Conservation (phyloP, 2,113 vertebrate species). For the Falcunculus frontatus region DNA sequence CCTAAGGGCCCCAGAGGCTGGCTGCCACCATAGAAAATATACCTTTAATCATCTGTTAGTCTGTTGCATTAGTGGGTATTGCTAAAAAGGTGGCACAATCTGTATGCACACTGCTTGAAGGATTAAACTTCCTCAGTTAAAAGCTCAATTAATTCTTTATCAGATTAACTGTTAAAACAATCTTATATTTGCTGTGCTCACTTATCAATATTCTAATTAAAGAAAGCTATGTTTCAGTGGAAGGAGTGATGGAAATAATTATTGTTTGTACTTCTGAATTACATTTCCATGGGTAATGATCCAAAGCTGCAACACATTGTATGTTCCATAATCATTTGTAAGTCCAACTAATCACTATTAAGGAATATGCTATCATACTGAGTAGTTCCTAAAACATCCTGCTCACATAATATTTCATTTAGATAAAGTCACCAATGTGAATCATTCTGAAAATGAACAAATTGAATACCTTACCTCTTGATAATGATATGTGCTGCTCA, state of each 20-base stretch:
- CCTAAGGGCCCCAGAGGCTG: not conserved
- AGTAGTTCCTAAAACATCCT: constrained; percentile 43
- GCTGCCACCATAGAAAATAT: not conserved
- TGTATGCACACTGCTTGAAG: not conserved
- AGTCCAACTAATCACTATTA: constrained; percentile 60
- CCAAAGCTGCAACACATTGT: constrained; percentile 46
- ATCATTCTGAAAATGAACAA: not conserved
- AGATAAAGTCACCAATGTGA: constrained; percentile 37
- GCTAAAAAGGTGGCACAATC: not conserved
- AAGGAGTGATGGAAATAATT: constrained; percentile 37
- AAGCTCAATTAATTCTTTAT: constrained; percentile 30
- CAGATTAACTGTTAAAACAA: constrained; percentile 35
- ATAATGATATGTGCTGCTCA: not conserved
- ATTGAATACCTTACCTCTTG: not conserved
- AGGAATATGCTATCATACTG: not conserved
- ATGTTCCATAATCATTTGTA: constrained; percentile 50
- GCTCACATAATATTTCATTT: constrained; percentile 3
- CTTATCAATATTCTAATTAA: constrained; percentile 37
- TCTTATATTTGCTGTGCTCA: not conserved
- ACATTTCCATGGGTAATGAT: constrained; percentile 63
- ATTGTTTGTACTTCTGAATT: constrained; percentile 58
- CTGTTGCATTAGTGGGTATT: not conserved
- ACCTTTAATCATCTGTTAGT: not conserved
- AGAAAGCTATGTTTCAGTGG: constrained; percentile 29
- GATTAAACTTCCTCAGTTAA: not conserved